A percentile compares a stretch with the other conserved stretches of the same genome.
Conservation (phyloP, 53 echinoderm and acorn worm species). For the Holothuria leucospilota region DNA sequence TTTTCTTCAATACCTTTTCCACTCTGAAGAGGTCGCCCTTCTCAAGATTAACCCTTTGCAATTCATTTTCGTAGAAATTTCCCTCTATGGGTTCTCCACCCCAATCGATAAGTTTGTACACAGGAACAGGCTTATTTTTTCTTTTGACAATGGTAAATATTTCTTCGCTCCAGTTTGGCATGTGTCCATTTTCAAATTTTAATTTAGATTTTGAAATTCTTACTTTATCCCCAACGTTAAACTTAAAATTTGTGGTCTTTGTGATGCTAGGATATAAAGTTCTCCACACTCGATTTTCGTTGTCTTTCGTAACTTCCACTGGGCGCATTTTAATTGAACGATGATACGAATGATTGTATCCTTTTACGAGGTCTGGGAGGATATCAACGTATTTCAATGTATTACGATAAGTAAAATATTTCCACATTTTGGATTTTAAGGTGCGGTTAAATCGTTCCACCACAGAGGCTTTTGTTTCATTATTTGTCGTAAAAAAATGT, state of each 20-base stretch:
- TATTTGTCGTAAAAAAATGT: conserved; percentile 46
- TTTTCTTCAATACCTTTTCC: not conserved
- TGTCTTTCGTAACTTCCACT: not conserved
- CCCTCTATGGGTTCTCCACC: conserved; percentile 6
- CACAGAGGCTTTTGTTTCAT: conserved; percentile 48
- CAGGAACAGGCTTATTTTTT: not conserved
- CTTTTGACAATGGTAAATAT: conserved; percentile 26
- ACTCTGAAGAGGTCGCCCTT: too few species aligned
- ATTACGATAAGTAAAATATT: conserved; percentile 35
- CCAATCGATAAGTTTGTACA: conserved; percentile 33
- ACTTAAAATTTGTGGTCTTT: not conserved
- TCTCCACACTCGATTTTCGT: not conserved
- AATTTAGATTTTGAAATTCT: not conserved
- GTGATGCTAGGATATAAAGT: not conserved
- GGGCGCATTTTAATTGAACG: not conserved
- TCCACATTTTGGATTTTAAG: conserved; percentile 34
- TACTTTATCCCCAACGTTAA: not conserved
- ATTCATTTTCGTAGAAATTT: conserved; percentile 43
- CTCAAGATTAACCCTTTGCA: conserved; percentile 49
- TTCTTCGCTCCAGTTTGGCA: conserved; percentile 49
- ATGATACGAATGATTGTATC: not conserved
- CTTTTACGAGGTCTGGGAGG: too few species aligned
- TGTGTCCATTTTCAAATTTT: conserved; percentile 30
- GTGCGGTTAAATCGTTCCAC: conserved; percentile 53
- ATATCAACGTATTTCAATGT: not conserved